Conservation (phyloP, 2,113 vertebrate genomes). For the Pedionomus torquatus region DNA sequence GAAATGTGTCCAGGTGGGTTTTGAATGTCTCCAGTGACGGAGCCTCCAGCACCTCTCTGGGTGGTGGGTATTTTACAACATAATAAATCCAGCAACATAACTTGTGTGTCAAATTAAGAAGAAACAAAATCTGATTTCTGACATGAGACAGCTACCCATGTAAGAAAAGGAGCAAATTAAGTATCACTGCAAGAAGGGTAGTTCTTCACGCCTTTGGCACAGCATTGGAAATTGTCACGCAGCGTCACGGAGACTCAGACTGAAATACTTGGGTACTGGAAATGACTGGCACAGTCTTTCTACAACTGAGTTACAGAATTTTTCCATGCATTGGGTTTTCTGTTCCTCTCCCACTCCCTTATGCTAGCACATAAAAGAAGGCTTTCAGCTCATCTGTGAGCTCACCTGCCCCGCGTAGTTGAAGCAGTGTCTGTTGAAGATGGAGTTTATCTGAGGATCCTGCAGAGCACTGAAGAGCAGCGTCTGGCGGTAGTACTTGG, state of each 20-base stretch:
- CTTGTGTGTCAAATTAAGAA: neutral
- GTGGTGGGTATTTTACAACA: neutral
- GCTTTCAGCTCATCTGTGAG: neutral
- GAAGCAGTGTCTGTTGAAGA: constrained; percentile 89
- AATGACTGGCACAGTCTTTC: neutral
- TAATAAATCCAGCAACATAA: neutral
- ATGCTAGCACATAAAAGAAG: neutral
- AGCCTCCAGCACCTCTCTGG: no score
- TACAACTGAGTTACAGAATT: neutral
- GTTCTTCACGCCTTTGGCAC: neutral
- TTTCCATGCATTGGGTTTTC: fast-evolving
- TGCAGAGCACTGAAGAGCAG: constrained; percentile 90
- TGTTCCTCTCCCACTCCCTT: neutral
- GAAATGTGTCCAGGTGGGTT: no score
- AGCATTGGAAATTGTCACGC: neutral
- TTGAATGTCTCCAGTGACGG: no score
- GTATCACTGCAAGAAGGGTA: neutral
- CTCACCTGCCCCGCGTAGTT: constrained; percentile 91
- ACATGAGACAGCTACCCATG: neutral
- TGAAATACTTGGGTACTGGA: neutral
- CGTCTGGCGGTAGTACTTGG: constrained; percentile 89
- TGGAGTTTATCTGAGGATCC: constrained; percentile 90
- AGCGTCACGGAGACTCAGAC: neutral
- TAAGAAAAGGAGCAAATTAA: neutral
- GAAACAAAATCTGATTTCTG: neutral